Evolutionary conservation across 2,113 vertebrate species (phyloP).

Genomic region (Anhinga anhinga): DNA sequence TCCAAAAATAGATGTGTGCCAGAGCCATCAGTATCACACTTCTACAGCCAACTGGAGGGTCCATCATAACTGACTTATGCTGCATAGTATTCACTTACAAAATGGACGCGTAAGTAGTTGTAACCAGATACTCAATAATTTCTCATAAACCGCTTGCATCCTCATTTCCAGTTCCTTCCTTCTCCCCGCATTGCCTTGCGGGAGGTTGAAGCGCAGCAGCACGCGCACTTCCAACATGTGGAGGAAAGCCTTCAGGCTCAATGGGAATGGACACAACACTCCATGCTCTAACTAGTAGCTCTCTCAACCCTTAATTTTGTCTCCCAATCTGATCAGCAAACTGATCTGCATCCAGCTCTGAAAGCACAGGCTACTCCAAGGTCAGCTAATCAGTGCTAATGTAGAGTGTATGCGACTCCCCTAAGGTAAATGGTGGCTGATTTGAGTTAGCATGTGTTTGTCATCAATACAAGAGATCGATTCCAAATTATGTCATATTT

Average conservation of each 20-base stretch:
- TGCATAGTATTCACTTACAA: not conserved
- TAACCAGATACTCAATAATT: not conserved
- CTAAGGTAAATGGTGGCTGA: not conserved
- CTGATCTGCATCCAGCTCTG: not conserved
- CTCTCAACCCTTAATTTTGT: fast-evolving
- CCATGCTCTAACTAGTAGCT: not conserved
- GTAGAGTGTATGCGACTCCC: not conserved
- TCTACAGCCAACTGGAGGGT: not conserved
- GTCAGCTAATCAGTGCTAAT: not conserved
- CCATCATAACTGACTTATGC: not conserved
- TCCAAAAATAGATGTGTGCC: fast-evolving
- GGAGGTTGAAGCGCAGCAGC: not conserved
- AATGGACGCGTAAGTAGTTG: fast-evolving
- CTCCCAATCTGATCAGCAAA: not conserved
- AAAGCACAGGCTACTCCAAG: not conserved
- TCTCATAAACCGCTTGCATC: not conserved
- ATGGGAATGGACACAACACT: fast-evolving
- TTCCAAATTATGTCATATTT: not conserved
- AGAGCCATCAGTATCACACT: fast-evolving
- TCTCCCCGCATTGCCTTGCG: not conserved
- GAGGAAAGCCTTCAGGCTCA: not conserved
- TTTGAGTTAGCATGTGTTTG: not conserved
- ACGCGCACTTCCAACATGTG: fast-evolving
- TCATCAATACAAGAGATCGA: not conserved
- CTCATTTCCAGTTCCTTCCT: not conserved